Base-by-base conservation (phyloP, 2,113 vertebrate species). In the Chascanopsetta lugubris region DNA sequence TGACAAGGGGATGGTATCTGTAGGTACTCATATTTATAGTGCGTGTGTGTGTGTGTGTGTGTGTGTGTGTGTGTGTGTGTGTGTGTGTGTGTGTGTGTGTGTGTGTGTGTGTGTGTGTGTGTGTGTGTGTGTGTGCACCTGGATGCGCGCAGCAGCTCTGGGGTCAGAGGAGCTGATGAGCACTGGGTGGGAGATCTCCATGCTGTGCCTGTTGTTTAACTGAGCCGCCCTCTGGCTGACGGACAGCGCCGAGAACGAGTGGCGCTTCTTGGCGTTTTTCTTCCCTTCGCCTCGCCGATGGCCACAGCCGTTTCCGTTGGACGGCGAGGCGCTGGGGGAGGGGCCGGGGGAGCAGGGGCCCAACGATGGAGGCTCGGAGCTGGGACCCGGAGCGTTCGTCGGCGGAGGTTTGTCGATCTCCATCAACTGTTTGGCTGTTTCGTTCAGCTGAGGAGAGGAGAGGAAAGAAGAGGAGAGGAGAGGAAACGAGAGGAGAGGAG, bases 161-260 rank as follows among this genome's bases (percentile, higher is more conserved):
- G 97, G 97, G 75, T 99, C 96, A 0, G 97, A 99, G 68, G 97
- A 98, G 88, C 97, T 97, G 93, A 99, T 98, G 78, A 99, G 93
- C 22, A 99, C 95, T 0, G 97, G 97, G 8, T 96, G 95, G 0
- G 96, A 99, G 84, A 99, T 99, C 88, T 99, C 97, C 97, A 99
- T 98, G 79, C 97, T 99, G 85, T 97, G 97, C 69, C 97, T 93
- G 90, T 98, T 97, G 91, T 95, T 95, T 65, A 95, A 92, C 75
- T 96, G 96, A 2, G 95, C 94, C 15, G 96, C 93, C 64, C 95
- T 94, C 91, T 99, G 97, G 0, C 94, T 97, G 91, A 98, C 94
- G 22, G 96, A 97, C 81, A 99, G 93, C 0, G 97, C 95, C 0
- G 96, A 96, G 89, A 99, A 99, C 29, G 97, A 99, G 67, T 99